Base-by-base conservation (phyloP, 2,888 invertebrate species). In the Sussaba pulchella region DNA sequence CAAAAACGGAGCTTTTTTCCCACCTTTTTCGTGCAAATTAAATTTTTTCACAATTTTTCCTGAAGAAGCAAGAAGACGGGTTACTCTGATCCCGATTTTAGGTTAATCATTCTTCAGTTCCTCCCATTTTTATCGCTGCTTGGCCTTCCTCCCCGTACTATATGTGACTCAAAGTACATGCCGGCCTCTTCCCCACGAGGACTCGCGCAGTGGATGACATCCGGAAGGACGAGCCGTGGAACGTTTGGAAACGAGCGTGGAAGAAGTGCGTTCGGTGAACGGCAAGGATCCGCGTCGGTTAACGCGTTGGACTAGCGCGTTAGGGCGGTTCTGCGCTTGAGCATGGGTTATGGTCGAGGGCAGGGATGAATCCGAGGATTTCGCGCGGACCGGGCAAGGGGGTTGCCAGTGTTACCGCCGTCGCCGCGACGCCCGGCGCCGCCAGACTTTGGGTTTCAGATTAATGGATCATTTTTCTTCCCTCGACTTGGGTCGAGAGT, bases 381-480 rank as follows among this genome's bases (percentile, higher is more conserved):
- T 9, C 17, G 41, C 31, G 50, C 14, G 41, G 57, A 47, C 21
- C 21, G 17, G 41, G 17, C n/a, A 64, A 17, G 59, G 70, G 75
- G 66, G 66, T 57, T 45, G 64, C 61, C 84, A 83, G 82, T 82
- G 78, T 78, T 78, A 86, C 83, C 79, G 88, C 86, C 90, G 91
- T 89, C 91, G 89, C 88, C 89, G 88, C 89, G 92, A 91, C 91
- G 91, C 90, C 92, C 94, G 96, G 95, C 95, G 95, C 96, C 96
- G 94, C 94, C 95, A 95, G 95, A 95, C 95, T 95, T 95, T 95
- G 94, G 94, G 93, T 93, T 93, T 94, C 94, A 95, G 95, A 95
- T 96, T 96, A 96, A 96, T 96, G 96, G 96, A 95, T 95, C 95
- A 95, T 95, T 95, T 95, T 95, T 95, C 95, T 94, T 94, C 93